Conservation (phyloP, 1,140 invertebrate genomes). For the Steinernema khuongi region DNA sequence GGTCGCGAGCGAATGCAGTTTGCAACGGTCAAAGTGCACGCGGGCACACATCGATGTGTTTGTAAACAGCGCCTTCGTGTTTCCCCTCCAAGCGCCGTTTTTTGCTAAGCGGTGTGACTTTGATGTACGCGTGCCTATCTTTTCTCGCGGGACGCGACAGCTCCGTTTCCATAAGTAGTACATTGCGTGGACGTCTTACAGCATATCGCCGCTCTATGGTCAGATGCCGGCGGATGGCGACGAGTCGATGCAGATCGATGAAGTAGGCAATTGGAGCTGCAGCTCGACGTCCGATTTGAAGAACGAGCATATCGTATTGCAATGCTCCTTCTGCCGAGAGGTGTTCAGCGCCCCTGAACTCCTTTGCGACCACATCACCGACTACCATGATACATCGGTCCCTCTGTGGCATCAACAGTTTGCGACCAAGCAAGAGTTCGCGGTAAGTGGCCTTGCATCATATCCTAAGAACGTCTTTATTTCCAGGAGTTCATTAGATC, state of each 20-base stretch:
- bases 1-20: too few species aligned
- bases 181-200: too few species aligned
- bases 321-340: background rate
- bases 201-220: too few species aligned
- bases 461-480: background rate
- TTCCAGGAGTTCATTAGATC: background rate
- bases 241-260: background rate
- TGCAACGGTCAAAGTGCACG: too few species aligned
- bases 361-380: background rate
- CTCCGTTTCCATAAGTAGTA: too few species aligned
- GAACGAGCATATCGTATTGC: background rate
- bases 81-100: too few species aligned
- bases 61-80: too few species aligned
- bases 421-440: background rate
- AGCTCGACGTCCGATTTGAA: background rate
- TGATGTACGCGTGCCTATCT: too few species aligned
- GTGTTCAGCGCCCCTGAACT: background rate
- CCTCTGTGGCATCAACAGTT: background rate
- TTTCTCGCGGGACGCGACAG: too few species aligned
- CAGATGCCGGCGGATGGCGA: background rate
- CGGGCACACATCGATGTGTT: too few species aligned
- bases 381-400: background rate
- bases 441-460: background rate
- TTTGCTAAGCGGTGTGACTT: too few species aligned
- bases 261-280: too few species aligned